phyloP scores from a whole-genome alignment of 2,797 vertebrate species.

The Myotis vivesi region DNA sequence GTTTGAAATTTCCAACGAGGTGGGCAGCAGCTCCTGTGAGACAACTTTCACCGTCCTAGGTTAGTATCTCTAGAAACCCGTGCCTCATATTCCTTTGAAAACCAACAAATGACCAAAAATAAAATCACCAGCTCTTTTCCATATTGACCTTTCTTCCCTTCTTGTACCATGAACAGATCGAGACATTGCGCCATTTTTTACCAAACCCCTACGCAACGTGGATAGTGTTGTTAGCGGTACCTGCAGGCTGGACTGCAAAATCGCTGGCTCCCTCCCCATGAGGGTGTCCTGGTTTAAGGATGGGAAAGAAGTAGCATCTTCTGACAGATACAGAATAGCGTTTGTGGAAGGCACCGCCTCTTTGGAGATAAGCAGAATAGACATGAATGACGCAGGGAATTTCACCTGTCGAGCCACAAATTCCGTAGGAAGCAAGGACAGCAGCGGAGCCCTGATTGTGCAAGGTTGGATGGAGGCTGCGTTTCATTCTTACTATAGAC shows the following conservation, averaged over 20 bases:
- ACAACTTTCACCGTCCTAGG: slow-evolving; percentile 95
- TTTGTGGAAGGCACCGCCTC: slow-evolving; percentile 92
- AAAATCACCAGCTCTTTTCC: neutral
- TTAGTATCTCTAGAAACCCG: slow-evolving; percentile 82
- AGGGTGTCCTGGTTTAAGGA: slow-evolving; percentile 96
- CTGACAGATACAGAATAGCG: slow-evolving; percentile 89
- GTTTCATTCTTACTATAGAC: slow-evolving; percentile 44
- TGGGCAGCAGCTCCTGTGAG: slow-evolving; percentile 93
- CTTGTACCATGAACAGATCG: slow-evolving; percentile 91
- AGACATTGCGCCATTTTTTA: slow-evolving; percentile 95
- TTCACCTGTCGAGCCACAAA: slow-evolving; percentile 96
- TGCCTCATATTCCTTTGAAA: slow-evolving; percentile 18
- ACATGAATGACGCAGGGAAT: slow-evolving; percentile 91
- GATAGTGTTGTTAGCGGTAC: slow-evolving; percentile 89
- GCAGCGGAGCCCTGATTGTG: slow-evolving; percentile 93
- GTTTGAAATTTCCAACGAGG: slow-evolving; percentile 96
- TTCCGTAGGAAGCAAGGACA: slow-evolving; percentile 94
- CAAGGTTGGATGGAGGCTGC: slow-evolving; percentile 90
- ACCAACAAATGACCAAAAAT: neutral
- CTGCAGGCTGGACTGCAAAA: slow-evolving; percentile 93
- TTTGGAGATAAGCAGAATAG: slow-evolving; percentile 90
- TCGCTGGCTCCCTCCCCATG: slow-evolving; percentile 97
- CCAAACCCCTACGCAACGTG: slow-evolving; percentile 93
- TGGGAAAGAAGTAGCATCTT: slow-evolving; percentile 88
- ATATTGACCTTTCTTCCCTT: slow-evolving; percentile 72